Conservation (phyloP, 2,888 invertebrate genomes). For the Therioaphis trifolii region DNA sequence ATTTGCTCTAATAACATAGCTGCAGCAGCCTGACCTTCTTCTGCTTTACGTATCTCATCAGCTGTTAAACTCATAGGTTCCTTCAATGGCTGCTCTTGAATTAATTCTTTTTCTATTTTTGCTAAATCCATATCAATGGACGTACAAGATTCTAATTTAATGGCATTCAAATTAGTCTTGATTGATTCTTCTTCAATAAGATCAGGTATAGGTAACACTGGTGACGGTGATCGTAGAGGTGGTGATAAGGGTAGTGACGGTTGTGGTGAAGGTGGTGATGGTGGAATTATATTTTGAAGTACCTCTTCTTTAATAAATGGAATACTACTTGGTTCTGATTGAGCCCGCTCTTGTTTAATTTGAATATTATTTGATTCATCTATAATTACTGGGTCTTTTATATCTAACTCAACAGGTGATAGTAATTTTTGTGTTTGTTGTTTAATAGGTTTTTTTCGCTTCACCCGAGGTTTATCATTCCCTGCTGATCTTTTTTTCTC, state of each 20-base stretch:
- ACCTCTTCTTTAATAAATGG: conserved; percentile 30
- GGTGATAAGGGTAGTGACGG: not conserved
- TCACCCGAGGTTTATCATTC: conserved; percentile 42
- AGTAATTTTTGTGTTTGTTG: conserved; percentile 6
- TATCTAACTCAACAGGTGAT: conserved; percentile 7
- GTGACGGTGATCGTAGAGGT: conserved; percentile 16
- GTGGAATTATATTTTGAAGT: not conserved
- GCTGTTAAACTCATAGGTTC: conserved; percentile 52
- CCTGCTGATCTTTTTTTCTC: conserved; percentile 50
- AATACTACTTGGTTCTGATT: conserved; percentile 33
- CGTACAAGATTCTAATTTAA: conserved; percentile 48
- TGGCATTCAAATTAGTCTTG: conserved; percentile 41
- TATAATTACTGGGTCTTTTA: not conserved
- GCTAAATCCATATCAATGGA: not conserved
- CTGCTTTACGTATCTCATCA: conserved; percentile 60
- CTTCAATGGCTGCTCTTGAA: not conserved
- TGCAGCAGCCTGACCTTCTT: conserved; percentile 61
- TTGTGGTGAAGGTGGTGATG: not conserved
- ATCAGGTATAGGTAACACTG: not conserved
- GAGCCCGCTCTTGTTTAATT: conserved; percentile 12
- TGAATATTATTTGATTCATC: conserved; percentile 18
- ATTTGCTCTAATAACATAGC: conserved; percentile 61
- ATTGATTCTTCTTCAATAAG: conserved; percentile 43
- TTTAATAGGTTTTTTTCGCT: conserved; percentile 46
- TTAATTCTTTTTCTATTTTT: conserved; percentile 29